Conservation (phyloP, 2,888 invertebrate genomes). For the Alviniconcha strummeri region DNA sequence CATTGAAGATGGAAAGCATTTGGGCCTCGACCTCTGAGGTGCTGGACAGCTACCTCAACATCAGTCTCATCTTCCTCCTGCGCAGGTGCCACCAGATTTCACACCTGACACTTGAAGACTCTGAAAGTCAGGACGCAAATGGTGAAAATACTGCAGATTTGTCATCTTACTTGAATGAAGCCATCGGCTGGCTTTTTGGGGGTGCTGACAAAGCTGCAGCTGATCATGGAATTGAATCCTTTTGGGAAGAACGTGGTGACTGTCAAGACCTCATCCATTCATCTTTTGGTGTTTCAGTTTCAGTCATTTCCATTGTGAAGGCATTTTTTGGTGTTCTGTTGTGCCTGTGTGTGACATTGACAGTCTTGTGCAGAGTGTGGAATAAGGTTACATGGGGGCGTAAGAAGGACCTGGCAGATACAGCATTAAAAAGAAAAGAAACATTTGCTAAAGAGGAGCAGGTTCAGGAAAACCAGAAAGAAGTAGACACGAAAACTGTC, state of each 20-base stretch:
- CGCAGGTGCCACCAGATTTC: neutral
- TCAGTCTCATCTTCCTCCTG: slow-evolving; percentile 16
- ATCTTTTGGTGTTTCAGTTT: neutral
- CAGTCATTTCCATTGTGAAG: neutral
- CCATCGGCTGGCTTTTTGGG: neutral
- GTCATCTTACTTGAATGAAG: neutral
- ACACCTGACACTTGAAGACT: neutral
- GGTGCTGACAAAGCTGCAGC: neutral
- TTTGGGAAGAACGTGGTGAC: neutral
- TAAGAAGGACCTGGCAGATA: neutral
- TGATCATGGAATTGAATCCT: neutral
- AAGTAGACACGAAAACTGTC: neutral
- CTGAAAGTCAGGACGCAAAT: neutral
- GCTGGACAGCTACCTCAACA: slow-evolving; percentile 12
- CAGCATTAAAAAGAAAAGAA: neutral
- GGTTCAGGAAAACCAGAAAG: neutral
- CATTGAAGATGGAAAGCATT: neutral
- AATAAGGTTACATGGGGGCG: neutral
- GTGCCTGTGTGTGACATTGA: neutral
- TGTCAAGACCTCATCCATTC: slow-evolving; percentile 15
- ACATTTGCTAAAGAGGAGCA: neutral
- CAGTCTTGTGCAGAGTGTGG: neutral
- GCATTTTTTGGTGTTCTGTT: neutral
- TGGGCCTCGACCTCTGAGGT: neutral
- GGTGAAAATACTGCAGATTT: neutral